Conservation (phyloP, 2,113 vertebrate genomes). For the Podilymbus podiceps region DNA sequence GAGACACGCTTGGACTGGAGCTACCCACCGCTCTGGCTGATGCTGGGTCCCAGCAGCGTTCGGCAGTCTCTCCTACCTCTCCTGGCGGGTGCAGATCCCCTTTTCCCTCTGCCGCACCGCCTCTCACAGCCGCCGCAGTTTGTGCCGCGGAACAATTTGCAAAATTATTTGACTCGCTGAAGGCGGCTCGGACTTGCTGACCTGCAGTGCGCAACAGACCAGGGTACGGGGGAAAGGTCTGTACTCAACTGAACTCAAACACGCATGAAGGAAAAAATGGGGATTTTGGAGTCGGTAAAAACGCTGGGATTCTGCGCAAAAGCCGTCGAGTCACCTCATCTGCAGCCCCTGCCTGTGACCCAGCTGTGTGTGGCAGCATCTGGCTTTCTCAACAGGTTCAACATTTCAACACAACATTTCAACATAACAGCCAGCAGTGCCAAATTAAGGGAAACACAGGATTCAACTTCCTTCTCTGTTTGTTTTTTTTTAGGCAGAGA, state of each 20-base stretch:
- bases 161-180: background rate
- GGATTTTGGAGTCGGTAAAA: background rate
- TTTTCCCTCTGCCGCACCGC: background rate
- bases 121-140: background rate
- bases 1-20: rapidly evolving
- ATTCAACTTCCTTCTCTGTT: background rate
- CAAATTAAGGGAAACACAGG: background rate
- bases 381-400: background rate
- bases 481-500: background rate
- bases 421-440: background rate
- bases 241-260: background rate
- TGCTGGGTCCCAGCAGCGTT: rapidly evolving
- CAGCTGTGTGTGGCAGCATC: background rate
- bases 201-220: rapidly evolving
- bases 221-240: background rate
- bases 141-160: background rate
- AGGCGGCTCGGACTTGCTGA: background rate
- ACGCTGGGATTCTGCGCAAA: background rate
- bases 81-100: background rate
- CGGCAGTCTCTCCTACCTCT: background rate
- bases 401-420: background rate
- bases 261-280: rapidly evolving
- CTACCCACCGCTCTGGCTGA: background rate
- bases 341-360: background rate
- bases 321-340: background rate